phyloP scores from a whole-genome alignment of 2,888 invertebrate species.

The Sycophila texana region DNA sequence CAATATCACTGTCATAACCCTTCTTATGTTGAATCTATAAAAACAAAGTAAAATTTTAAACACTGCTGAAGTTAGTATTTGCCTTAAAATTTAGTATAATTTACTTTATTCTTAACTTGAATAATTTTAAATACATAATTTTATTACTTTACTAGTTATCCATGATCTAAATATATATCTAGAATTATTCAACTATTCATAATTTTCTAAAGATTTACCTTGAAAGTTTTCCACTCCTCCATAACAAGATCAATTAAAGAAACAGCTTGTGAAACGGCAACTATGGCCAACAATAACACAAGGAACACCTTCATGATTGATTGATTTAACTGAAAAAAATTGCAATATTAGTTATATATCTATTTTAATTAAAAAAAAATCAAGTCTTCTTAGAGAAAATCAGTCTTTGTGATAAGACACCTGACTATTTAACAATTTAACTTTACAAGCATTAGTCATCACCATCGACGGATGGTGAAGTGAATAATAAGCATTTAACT shows the following conservation, averaged over 20 bases:
- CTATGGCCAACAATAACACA: constrained; percentile 74
- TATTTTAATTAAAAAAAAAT: not conserved
- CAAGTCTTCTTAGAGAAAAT: not conserved
- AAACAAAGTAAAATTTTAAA: constrained; percentile 9
- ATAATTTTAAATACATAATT: not conserved
- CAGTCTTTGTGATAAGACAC: constrained; percentile 14
- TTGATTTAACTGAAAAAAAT: constrained; percentile 19
- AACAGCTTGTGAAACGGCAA: constrained; percentile 81
- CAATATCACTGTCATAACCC: constrained; percentile 82
- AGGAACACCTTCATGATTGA: constrained; percentile 73
- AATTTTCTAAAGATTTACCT: constrained; percentile 77
- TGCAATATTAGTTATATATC: not conserved
- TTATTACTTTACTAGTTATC: too few species aligned
- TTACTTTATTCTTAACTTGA: not conserved
- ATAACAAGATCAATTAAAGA: constrained; percentile 84
- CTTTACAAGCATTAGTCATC: constrained; percentile 27
- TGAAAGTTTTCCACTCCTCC: constrained; percentile 87
- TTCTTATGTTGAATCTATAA: constrained; percentile 81
- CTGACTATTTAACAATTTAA: not conserved
- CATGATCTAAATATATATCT: too few species aligned
- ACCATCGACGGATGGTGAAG: constrained; percentile 8
- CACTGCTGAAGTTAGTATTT: not conserved
- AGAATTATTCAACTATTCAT: not conserved
- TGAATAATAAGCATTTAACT: constrained; percentile 25
- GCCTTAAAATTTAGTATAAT: not conserved